phyloP scores from a whole-genome alignment of 2,888 invertebrate genomes.

The Diaprepes abbreviatus region DNA sequence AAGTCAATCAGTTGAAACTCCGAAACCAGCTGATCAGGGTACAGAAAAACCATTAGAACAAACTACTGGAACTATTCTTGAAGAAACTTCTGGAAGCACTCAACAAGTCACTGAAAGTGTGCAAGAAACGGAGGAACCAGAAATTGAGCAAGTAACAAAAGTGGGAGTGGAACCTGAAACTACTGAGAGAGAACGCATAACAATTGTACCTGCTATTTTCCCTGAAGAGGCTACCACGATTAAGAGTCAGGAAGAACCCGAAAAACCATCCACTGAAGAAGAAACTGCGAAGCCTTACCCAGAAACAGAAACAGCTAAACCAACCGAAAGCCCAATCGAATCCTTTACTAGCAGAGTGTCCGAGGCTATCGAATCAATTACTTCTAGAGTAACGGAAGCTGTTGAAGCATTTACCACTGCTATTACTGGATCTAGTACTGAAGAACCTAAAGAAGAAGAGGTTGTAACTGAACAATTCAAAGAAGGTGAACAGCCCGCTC shows the following conservation, averaged over 20 bases:
- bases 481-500: conserved; percentile 4
- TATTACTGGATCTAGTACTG: conserved; percentile 31
- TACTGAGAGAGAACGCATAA: conserved; percentile 32
- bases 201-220: conserved; percentile 34
- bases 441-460: conserved; percentile 38
- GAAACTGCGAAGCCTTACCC: conserved; percentile 4
- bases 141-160: conserved; percentile 44
- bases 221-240: conserved; percentile 25
- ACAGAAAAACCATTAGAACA: conserved; percentile 68
- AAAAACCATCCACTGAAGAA: conserved; percentile 11
- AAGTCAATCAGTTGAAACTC: conserved; percentile 24
- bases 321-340: conserved; percentile 51
- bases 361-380: conserved; percentile 50
- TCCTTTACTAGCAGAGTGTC: conserved; percentile 51
- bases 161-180: conserved; percentile 40
- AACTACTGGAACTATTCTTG: conserved; percentile 18
- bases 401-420: conserved; percentile 49
- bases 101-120: conserved; percentile 18
- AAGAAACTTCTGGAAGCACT: conserved; percentile 8
- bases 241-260: conserved; percentile 11
- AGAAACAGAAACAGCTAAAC: conserved; percentile 21
- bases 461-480: conserved; percentile 20
- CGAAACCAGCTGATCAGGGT: conserved; percentile 67
- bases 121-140: conserved; percentile 32
- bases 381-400: conserved; percentile 50